A percentile compares a stretch with the other conserved stretches of the same genome.
Evolutionary conservation across 53 echinoderm and acorn worm species (phyloP).

Genomic region (Paracentrotus lividus): DNA sequence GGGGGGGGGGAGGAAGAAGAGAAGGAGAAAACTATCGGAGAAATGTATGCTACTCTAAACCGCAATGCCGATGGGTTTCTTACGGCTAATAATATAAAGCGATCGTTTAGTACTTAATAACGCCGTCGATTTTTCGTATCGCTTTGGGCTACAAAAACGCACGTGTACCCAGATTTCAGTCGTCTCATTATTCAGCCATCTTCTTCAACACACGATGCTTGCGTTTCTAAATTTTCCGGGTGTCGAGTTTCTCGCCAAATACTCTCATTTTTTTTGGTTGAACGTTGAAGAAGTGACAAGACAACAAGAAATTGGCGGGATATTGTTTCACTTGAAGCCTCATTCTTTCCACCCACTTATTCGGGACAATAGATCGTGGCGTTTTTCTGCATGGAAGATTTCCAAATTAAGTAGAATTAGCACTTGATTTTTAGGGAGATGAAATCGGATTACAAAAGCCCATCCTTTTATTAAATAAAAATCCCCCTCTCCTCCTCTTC

Average conservation of each 20-base stretch:
- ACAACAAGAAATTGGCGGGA: conserved; percentile 58
- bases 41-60: conserved; percentile 40
- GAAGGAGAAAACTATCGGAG: not conserved
- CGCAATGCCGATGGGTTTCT: conserved; percentile 55
- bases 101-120: conserved; percentile 69
- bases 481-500: not conserved
- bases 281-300: conserved; percentile 53
- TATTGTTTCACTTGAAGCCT: conserved; percentile 61
- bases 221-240: conserved; percentile 60
- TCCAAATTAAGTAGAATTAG: conserved; percentile 48
- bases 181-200: conserved; percentile 30
- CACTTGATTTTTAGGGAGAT: conserved; percentile 42
- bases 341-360: conserved; percentile 51
- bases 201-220: conserved; percentile 26
- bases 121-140: conserved; percentile 28
- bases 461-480: conserved; percentile 19
- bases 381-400: conserved; percentile 53
- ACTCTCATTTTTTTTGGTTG: not conserved
- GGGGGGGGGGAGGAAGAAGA: not conserved
- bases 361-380: conserved; percentile 31
- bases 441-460: conserved; percentile 52
- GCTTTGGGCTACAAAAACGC: conserved; percentile 66
- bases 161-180: conserved; percentile 45
- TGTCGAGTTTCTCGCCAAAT: conserved; percentile 49
- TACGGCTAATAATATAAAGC: conserved; percentile 67